Conservation (phyloP, 1,140 invertebrate species). For the Drosophila seguyi region DNA sequence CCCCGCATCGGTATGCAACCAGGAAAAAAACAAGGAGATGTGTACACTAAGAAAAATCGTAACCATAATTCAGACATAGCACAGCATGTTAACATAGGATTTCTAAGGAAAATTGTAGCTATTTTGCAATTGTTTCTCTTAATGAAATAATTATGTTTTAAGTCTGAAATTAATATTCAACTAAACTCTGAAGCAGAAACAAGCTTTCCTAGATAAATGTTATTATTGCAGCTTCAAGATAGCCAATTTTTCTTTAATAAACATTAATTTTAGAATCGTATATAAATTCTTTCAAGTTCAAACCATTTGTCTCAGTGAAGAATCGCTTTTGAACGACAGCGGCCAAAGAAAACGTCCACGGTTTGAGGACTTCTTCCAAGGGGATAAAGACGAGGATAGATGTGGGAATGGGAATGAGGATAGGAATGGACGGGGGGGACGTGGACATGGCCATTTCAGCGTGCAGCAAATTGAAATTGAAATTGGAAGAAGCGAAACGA, state of each 20-base stretch:
- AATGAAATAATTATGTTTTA: not conserved
- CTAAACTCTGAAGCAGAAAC: not conserved
- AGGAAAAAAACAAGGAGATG: slow-evolving; percentile 9
- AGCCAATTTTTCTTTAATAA: not conserved
- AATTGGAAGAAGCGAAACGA: slow-evolving; percentile 79
- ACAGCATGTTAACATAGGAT: too few species aligned
- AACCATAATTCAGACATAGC: too few species aligned
- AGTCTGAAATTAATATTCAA: not conserved
- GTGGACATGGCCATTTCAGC: slow-evolving; percentile 69
- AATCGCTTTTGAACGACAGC: slow-evolving; percentile 51
- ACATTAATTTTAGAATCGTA: not conserved
- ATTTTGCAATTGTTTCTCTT: not conserved
- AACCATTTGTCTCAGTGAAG: slow-evolving; percentile 8
- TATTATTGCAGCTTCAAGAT: not conserved
- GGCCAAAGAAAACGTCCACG: slow-evolving; percentile 26
- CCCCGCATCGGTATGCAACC: slow-evolving; percentile 45
- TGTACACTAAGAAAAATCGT: slow-evolving; percentile 17
- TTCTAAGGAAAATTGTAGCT: too few species aligned
- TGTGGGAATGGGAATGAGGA: not conserved
- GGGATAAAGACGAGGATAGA: slow-evolving; percentile 21
- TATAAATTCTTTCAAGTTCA: not conserved
- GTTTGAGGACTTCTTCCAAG: slow-evolving; percentile 47
- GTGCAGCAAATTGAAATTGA: slow-evolving; percentile 76
- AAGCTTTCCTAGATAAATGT: not conserved
- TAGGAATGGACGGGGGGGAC: slow-evolving; percentile 12